These are phyloP conservation scores for Epirrita christyi DNA, from an alignment of 2,888 invertebrate species.

Conservation along the genomic window DNA sequence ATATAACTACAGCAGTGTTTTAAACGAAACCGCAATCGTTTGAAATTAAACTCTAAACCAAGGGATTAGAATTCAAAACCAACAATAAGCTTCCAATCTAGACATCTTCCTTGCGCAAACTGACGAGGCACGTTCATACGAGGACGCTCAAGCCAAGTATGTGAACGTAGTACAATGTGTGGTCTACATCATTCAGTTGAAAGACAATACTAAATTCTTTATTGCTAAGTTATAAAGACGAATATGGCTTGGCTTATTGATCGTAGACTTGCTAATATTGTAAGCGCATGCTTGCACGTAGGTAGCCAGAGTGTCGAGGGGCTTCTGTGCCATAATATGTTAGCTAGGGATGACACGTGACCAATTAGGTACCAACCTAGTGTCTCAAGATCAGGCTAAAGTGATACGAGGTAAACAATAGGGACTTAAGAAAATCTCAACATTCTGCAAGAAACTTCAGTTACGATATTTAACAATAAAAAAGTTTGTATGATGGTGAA, in stretches of 20 bases:
- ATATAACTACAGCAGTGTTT: not conserved
- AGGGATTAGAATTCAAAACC: constrained; percentile 6
- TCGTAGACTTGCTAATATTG: constrained; percentile 29
- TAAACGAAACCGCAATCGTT: not conserved
- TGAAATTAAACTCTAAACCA: constrained; percentile 4
- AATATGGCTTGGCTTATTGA: constrained; percentile 27
- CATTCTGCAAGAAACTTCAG: not conserved
- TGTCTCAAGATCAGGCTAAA: not conserved
- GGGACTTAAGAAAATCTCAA: not conserved
- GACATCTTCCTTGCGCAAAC: constrained; percentile 33
- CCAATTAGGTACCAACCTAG: constrained; percentile 6
- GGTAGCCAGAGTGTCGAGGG: constrained; percentile 36
- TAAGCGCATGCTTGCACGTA: constrained; percentile 42
- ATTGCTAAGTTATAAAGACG: constrained; percentile 23
- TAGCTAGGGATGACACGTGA: constrained; percentile 27
- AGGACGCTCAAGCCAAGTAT: constrained; percentile 37
- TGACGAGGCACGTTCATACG: constrained; percentile 30
- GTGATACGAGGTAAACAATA: too few species aligned
- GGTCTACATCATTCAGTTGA: constrained; percentile 24
- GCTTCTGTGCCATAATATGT: constrained; percentile 37
- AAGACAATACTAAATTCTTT: constrained; percentile 25
- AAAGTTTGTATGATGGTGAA: too few species aligned
- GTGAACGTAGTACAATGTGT: constrained; percentile 23
- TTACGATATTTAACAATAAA: too few species aligned
- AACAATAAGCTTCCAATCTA: constrained; percentile 16